Conservation (phyloP, 2,113 vertebrate species). For the Sphyrna mokarran region DNA sequence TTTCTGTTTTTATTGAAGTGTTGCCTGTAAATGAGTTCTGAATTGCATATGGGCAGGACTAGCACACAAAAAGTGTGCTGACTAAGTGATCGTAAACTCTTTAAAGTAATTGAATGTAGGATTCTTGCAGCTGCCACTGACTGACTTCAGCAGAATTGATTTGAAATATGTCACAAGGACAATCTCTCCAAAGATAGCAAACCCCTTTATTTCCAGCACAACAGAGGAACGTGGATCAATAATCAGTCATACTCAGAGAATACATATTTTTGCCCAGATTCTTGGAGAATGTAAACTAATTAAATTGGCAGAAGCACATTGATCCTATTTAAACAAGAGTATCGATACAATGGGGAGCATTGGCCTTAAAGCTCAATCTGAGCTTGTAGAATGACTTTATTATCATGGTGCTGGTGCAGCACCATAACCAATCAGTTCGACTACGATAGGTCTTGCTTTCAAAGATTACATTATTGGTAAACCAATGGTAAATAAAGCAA, state of each 20-base stretch:
- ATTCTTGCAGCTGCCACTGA: neutral
- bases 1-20: no score
- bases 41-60: neutral
- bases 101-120: neutral
- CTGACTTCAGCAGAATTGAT: neutral
- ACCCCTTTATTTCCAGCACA: no score
- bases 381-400: neutral
- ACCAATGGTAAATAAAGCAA: neutral
- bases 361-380: neutral
- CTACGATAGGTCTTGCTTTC: neutral
- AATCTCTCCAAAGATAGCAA: neutral
- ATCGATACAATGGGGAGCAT: neutral
- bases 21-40: neutral
- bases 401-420: neutral
- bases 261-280: no score
- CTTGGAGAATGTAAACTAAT: no score
- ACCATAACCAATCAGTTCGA: neutral
- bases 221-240: neutral
- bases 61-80: neutral
- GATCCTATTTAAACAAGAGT: neutral
- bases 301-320: no score
- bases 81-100: no score
- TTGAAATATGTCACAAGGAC: neutral
- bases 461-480: neutral
- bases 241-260: neutral